Evolutionary conservation across 2,797 vertebrate genomes (phyloP), one percentile per base, ranked within the genome.

Genomic region (Macrochelys suwanniensis): DNA sequence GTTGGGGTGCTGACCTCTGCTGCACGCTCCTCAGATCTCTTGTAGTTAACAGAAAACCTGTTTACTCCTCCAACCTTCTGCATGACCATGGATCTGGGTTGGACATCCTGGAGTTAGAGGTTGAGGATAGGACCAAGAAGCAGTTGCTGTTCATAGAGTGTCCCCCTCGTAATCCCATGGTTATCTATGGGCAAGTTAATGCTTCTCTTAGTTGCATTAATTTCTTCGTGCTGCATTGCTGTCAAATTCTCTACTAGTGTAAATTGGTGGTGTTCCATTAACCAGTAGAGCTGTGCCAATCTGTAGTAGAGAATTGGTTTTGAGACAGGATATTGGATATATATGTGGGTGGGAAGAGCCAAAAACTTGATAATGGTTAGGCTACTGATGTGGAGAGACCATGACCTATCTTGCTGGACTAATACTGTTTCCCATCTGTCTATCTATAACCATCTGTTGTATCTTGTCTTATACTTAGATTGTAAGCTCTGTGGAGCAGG

Each of bases 221-320:
- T 28, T 94, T 89, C 59, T 91, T 11, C 61, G 92, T 45, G 5
- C 26, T 37, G 51, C 31, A 5, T 4, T 85, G 51, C 45, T 84
- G 0, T 12, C 21, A 77, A 15, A 77, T 77, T 49, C 45, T 49
- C 45, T 77, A 31, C 45, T 96, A 89, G 93, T 93, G 95, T 95
- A 91, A 95, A 97, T 86, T 97, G 96, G 95, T 89, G 28, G 68
- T 91, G 89, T 91, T 92, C n/a, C 42, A 3, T 87, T 94, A 91
- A 89, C 61, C 93, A 94, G 94, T 93, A 88, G 86, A 81, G 88
- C 77, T 84, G 77, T 1, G 0, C 84, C 88, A 94, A 9, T 88
- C 71, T 50, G 50, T 31, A 23, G 89, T 95, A 97, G 92, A 92
- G 88, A 92, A 91, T 88, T 93, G 42, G 19, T 85, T 82, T 17